Conservation (phyloP, 2,797 vertebrate species). For the Enoplosus armatus region DNA sequence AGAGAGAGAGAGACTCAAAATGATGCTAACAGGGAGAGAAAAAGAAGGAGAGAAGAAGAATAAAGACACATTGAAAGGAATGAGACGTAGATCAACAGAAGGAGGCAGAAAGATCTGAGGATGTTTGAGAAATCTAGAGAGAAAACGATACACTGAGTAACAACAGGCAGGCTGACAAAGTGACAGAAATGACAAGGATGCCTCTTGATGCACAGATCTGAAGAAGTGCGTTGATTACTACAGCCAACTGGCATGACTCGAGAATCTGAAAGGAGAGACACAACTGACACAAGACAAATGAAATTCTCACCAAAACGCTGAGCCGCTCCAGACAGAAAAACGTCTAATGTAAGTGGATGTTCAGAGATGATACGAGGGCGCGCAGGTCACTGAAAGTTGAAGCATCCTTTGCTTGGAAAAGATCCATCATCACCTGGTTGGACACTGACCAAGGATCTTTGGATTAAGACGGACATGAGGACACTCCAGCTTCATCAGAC, state of each 20-base stretch:
- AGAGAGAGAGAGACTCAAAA: constrained; percentile 35
- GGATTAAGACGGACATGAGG: constrained; percentile 15
- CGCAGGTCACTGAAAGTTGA: constrained; percentile 37
- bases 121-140: constrained; percentile 13
- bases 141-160: constrained; percentile 5
- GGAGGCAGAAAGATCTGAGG: constrained; percentile 22
- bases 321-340: constrained; percentile 4
- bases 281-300: constrained; percentile 2
- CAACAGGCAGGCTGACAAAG: constrained; percentile 15
- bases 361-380: constrained; percentile 6
- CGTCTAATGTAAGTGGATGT: constrained; percentile 14
- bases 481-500: constrained; percentile 20
- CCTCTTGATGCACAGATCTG: constrained; percentile 20
- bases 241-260: constrained; percentile 20
- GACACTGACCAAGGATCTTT: constrained; percentile 27
- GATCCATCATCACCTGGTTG: constrained; percentile 24
- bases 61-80: constrained; percentile 23
- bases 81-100: constrained; percentile 33
- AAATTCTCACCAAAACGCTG: constrained; percentile 17
- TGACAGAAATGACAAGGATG: constrained; percentile 38
- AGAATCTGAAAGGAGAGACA: constrained; percentile 29
- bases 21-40: constrained; percentile 40
- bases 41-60: constrained; percentile 19
- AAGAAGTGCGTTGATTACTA: constrained; percentile 25
- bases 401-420: constrained; percentile 2